Conservation (phyloP, 2,888 invertebrate genomes). For the Salticus scenicus region DNA sequence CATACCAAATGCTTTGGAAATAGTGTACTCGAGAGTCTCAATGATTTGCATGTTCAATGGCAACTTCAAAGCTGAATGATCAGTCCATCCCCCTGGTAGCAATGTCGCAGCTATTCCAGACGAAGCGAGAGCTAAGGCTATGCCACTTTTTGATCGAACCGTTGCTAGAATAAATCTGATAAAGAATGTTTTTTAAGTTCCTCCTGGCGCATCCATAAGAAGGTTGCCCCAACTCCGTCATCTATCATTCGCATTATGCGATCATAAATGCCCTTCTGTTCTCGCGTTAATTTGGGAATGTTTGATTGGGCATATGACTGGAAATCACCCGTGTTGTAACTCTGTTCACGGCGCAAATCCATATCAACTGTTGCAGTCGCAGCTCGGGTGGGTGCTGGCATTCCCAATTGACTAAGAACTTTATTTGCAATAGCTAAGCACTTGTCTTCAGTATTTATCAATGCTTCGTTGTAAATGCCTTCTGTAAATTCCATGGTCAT, state of each 20-base stretch:
- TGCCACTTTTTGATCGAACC: slow-evolving; percentile 72
- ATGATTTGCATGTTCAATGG: too few relatives aligned
- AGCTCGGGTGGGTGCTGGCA: slow-evolving; percentile 16
- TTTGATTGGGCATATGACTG: slow-evolving; percentile 31
- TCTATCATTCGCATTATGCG: slow-evolving; percentile 41
- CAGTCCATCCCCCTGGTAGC: slow-evolving; percentile 71
- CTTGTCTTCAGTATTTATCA: neutral
- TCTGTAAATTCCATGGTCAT: too few relatives aligned
- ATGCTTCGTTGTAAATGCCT: too few relatives aligned
- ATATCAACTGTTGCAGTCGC: slow-evolving; percentile 14
- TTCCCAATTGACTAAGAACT: slow-evolving; percentile 29
- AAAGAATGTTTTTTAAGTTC: slow-evolving; percentile 76
- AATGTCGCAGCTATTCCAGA: slow-evolving; percentile 72
- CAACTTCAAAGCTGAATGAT: slow-evolving; percentile 52
- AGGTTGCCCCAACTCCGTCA: slow-evolving; percentile 32
- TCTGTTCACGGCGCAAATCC: slow-evolving; percentile 33
- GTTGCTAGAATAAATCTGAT: slow-evolving; percentile 74
- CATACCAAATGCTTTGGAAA: too few relatives aligned
- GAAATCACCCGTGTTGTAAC: neutral
- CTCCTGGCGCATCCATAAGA: slow-evolving; percentile 75
- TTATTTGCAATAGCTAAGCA: slow-evolving; percentile 33
- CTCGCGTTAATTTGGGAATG: slow-evolving; percentile 35
- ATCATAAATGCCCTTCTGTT: slow-evolving; percentile 50
- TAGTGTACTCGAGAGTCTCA: too few relatives aligned
- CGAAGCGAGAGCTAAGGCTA: slow-evolving; percentile 22